phyloP scores from a whole-genome alignment of 2,797 vertebrate genomes.

The Scomberomorus guttatus region DNA sequence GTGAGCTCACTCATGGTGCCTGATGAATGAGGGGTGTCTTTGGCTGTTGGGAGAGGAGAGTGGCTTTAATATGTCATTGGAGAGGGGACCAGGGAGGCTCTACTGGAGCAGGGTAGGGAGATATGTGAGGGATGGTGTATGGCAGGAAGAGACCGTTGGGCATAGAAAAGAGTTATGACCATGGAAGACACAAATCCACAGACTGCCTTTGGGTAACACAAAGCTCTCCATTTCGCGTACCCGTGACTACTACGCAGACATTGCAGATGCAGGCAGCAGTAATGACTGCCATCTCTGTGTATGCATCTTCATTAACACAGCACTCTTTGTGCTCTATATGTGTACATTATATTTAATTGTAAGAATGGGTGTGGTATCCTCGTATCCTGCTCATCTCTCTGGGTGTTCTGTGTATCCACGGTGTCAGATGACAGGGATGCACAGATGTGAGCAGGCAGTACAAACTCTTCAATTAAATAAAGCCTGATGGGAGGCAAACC shows the following conservation, averaged over 20 bases:
- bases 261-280: conserved; percentile 52
- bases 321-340: conserved; percentile 26
- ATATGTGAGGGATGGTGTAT: conserved; percentile 79
- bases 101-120: conserved; percentile 61
- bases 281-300: conserved; percentile 53
- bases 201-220: conserved; percentile 73
- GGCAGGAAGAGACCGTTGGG: conserved; percentile 75
- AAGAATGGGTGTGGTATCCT: conserved; percentile 16
- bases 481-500: background rate
- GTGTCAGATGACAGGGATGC: conserved; percentile 32
- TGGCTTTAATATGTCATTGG: conserved; percentile 81
- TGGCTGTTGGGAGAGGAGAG: conserved; percentile 75
- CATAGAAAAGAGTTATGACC: conserved; percentile 81
- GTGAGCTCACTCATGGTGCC: conserved; percentile 59
- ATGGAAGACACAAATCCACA: conserved; percentile 66
- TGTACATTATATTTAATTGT: conserved; percentile 40
- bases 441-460: conserved; percentile 15
- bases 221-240: conserved; percentile 65
- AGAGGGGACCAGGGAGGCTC: conserved; percentile 66
- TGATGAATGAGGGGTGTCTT: conserved; percentile 82
- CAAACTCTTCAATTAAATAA: conserved; percentile 14
- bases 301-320: conserved; percentile 47
- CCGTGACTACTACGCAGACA: conserved; percentile 41
- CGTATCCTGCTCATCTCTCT: conserved; percentile 34
- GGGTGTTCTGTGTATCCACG: conserved; percentile 25